Base-by-base conservation (phyloP, 2,888 invertebrate species). In the Carcina quercana region DNA sequence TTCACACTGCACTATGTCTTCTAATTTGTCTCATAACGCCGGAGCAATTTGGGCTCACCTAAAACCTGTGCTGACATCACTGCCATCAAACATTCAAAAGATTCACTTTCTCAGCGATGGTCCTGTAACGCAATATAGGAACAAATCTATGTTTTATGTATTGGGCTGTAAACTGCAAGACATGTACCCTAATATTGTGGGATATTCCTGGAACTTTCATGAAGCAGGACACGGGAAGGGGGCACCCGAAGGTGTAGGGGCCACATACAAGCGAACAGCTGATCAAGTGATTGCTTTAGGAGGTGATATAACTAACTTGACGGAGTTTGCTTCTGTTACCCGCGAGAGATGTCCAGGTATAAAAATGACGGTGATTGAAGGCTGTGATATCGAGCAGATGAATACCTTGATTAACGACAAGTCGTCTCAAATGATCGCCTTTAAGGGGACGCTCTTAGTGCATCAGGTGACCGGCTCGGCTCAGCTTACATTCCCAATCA, bases 141-240 rank as follows among this genome's bases (percentile, higher is more conserved):
- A 60, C 37, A 59, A 59, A 45, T 25, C 34, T 3, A 56, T 59
- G 53, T 60, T 59, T 41, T 56, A 44, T 35, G 32, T 50, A 10
- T 32, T 65, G 28, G 53, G 25, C 20, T 53, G 42, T 38, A 49
- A 46, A 40, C 15, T 61, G 22, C 26, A 31, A 38, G 37, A 50
- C 8, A 30, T 48, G 14, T 41, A 37, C 25, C 55, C 53, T 28
- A 40, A 46, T 33, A 28, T 56, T 34, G 43, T 37, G n/a, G 35
- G 28, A 19, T 50, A 34, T 26, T 28, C 47, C 5, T 66, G 62
- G 64, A 61, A 60, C 32, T 68, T 41, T 42, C 49, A 46, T 20
- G 64, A 66, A 43, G 52, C 54, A 8, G 58, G 61, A 4, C 56
- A 57, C 35, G 58, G 61, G 2, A 59, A 61, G 32, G 59, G 57